phyloP scores from a whole-genome alignment of 2,113 vertebrate genomes.

The Meleagris gallopavo region DNA sequence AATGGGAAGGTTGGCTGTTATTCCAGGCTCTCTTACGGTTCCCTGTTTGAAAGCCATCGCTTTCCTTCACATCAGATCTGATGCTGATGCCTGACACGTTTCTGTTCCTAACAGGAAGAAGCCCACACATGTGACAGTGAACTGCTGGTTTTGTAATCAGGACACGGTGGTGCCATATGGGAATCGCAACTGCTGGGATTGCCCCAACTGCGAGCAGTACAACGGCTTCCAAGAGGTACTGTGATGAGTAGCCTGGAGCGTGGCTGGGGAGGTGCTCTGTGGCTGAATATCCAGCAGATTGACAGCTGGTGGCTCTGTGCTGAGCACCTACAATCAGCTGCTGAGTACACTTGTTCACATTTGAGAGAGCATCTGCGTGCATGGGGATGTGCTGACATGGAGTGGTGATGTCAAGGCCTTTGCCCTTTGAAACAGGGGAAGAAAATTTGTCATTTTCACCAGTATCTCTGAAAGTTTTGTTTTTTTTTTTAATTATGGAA shows the following conservation, averaged over 20 bases:
- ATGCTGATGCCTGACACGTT: background rate
- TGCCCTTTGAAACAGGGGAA: background rate
- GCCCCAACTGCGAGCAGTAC: slow-evolving; percentile 97
- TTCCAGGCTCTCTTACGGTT: background rate
- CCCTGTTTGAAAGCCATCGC: background rate
- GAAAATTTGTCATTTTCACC: background rate
- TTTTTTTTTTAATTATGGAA: background rate
- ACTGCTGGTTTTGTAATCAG: slow-evolving; percentile 98
- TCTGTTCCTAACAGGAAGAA: slow-evolving; percentile 81
- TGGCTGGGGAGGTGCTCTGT: background rate
- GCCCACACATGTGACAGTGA: slow-evolving; percentile 87
- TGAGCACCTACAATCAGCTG: background rate
- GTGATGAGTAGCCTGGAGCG: background rate
- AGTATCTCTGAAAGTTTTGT: background rate
- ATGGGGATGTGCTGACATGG: background rate
- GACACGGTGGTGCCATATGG: slow-evolving; percentile 94
- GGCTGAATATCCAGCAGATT: fast-evolving
- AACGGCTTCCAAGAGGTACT: slow-evolving; percentile 96
- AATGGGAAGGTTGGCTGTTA: background rate
- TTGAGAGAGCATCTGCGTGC: fast-evolving
- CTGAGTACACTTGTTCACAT: background rate
- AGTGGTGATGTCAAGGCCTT: background rate
- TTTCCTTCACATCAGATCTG: background rate
- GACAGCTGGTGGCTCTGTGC: background rate
- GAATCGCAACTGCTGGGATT: slow-evolving; percentile 98